Evolutionary conservation across 2,888 invertebrate species (phyloP), one percentile per base, ranked within the genome.

Genomic region (Hipparchia sbordonii): DNA sequence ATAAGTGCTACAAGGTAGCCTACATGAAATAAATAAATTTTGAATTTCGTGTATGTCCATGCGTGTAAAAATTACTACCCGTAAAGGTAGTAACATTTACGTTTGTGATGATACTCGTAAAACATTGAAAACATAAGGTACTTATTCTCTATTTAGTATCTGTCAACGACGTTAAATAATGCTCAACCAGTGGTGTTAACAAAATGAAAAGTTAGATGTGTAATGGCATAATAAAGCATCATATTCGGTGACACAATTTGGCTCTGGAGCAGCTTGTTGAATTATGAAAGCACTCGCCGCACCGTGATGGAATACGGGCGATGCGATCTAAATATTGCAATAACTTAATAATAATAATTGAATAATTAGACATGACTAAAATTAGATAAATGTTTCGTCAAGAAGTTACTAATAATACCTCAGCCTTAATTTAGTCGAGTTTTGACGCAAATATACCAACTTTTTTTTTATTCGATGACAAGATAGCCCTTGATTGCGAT

Each of bases 201-300:
- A 46, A 63, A 63, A 70, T 70, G 62, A 70, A 70, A 67, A 71
- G 67, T 71, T 71, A 61, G 61, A 67, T 61, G 45, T 33, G 13
- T 51, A 63, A 68, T 72, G 63, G 63, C 51, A 68, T 67, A 68
- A 68, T 63, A 68, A 72, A 72, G 62, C 54, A 63, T 63, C 48
- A 12, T 33, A 68, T 68, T 63, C 56, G 1, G 57, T 33, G 67
- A 57, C 57, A 63, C 57, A 63, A 45, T 57, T 48, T 72, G 45
- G 62, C 54, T 67, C 67, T 67, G 67, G 67, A 67, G 57, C 33
- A 10, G 59, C 23, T 8, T 67, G 59, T 48, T 67, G 12, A 67
- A 67, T 67, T 59, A 67, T 67, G 23, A 67, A 57, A 57, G 48
- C 59, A 13, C 57, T 67, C 59, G 67, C 23, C 12, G 48, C 46